Evolutionary conservation across 2,113 vertebrate genomes (phyloP), one percentile per base, ranked within the genome.

Genomic region (Odocoileus hemionus): DNA sequence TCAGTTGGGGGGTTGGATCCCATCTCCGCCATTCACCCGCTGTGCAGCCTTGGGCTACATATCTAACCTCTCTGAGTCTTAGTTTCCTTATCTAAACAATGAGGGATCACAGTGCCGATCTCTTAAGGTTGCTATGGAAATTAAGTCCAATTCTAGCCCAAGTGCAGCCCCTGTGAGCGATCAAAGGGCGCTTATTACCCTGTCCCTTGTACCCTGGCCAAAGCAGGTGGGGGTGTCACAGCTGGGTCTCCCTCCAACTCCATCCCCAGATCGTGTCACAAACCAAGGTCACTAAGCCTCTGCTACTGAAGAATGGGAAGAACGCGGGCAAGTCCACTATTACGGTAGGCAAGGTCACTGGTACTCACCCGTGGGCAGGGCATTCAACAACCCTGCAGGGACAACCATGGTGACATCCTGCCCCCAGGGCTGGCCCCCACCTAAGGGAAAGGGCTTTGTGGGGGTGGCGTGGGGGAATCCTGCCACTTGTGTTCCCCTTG

Each of bases 231-330:
- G 43, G 16, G 0, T 7, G 5, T 96, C 74, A 88, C 50, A 86
- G 47, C 52, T 58, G 12, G 39, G 36, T 86, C 25, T 96, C 85
- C 39, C 47, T 94, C 33, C 12, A 64, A 55, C 36, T 96, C 79
- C 45, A 36, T 84, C 54, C 70, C 19, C 93, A 98, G 98, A 98
- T 98, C 36, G 98, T 98, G 57, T 98, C 98, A 76, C 98, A 98
- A 67, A 98, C 98, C 91, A 98, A 98, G 94, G 97, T 98, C 91
- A 98, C 98, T 16, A 98, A 98, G 67, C 96, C 97, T 7, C 74
- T 98, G 80, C 76, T 98, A 61, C 94, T 98, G 67, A 97, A 97
- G 80, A 98, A 97, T 4, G 98, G 98, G 50, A 98, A 98, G 86
- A 91, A 83, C 0, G 98, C 97, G 1, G 98, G 98, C 89, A 98